Conservation (phyloP, 2,888 invertebrate genomes). For the Tetrapedia diversipes region DNA sequence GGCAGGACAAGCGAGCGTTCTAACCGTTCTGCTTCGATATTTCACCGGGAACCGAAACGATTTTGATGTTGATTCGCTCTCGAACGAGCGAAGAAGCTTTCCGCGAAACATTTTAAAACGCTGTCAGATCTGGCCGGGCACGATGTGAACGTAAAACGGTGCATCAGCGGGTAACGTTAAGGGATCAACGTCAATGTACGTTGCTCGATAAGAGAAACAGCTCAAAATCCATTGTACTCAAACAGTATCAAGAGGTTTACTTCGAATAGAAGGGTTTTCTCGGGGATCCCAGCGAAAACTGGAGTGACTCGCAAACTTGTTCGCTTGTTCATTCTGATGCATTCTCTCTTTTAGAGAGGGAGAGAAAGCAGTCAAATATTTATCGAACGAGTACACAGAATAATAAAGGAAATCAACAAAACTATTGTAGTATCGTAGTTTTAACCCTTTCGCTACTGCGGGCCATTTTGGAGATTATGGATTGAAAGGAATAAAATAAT, state of each 20-base stretch:
- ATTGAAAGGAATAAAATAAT: too few species aligned
- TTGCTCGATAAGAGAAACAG: slow-evolving; percentile 16
- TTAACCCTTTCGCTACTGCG: too few species aligned
- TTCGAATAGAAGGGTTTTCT: background rate
- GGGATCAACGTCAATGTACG: slow-evolving; percentile 47
- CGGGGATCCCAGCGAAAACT: too few species aligned
- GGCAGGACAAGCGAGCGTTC: background rate
- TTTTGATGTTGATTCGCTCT: slow-evolving; percentile 34
- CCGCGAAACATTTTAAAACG: slow-evolving; percentile 47
- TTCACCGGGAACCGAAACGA: slow-evolving; percentile 3
- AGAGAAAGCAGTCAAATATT: too few species aligned
- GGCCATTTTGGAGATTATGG: too few species aligned
- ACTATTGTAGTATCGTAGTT: too few species aligned
- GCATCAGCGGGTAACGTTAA: slow-evolving; percentile 30
- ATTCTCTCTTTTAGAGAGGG: too few species aligned
- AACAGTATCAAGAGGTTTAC: background rate
- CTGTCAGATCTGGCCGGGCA: slow-evolving; percentile 25
- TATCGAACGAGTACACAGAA: too few species aligned
- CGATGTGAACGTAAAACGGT: slow-evolving; percentile 22
- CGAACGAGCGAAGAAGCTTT: slow-evolving; percentile 2
- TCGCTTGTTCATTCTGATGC: too few species aligned
- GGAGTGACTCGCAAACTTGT: too few species aligned
- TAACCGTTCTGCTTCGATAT: slow-evolving; percentile 1
- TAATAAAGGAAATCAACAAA: too few species aligned
- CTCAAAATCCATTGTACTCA: slow-evolving; percentile 30